These are phyloP conservation scores for Lasioglossum baleicum DNA, from an alignment of 1,140 invertebrate genomes.

Conservation along the genomic window DNA sequence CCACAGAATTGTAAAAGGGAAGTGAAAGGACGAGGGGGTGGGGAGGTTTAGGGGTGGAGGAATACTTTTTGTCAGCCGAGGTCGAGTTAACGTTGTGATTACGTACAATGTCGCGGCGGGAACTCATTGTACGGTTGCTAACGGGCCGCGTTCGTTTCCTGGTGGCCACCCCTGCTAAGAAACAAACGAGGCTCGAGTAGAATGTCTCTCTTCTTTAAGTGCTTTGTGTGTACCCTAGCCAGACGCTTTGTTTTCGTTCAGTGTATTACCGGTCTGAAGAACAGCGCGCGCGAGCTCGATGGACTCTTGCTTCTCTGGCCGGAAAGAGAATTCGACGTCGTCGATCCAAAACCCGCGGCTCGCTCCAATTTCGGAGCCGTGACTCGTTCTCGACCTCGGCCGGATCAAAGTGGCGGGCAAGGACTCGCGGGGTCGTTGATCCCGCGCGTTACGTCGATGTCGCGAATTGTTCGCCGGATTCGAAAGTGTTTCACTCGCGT, in stretches of 20 bases:
- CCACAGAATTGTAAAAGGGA: constrained; percentile 5
- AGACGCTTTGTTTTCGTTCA: constrained; percentile 30
- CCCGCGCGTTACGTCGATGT: background rate
- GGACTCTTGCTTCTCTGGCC: constrained; percentile 1
- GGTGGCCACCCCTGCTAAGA: constrained; percentile 20
- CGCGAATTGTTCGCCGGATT: background rate
- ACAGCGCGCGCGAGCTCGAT: too few species aligned
- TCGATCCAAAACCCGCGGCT: background rate
- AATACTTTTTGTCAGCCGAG: constrained; percentile 23
- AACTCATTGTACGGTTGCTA: constrained; percentile 34
- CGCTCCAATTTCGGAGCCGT: constrained; percentile 3
- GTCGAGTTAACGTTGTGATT: constrained; percentile 27
- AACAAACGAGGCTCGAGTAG: constrained; percentile 27
- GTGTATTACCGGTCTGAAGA: background rate
- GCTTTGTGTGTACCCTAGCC: constrained; percentile 20
- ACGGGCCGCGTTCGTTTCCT: constrained; percentile 37
- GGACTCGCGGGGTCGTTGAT: background rate
- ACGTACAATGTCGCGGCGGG: constrained; percentile 38
- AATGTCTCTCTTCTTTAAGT: constrained; percentile 40
- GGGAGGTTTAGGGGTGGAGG: background rate
- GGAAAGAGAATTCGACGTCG: background rate
- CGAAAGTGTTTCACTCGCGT: background rate
- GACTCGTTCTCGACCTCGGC: background rate
- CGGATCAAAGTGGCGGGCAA: constrained; percentile 1
- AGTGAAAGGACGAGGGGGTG: background rate